Conservation (phyloP, 2,113 vertebrate genomes). For the Pseudorectes ferrugineus region DNA sequence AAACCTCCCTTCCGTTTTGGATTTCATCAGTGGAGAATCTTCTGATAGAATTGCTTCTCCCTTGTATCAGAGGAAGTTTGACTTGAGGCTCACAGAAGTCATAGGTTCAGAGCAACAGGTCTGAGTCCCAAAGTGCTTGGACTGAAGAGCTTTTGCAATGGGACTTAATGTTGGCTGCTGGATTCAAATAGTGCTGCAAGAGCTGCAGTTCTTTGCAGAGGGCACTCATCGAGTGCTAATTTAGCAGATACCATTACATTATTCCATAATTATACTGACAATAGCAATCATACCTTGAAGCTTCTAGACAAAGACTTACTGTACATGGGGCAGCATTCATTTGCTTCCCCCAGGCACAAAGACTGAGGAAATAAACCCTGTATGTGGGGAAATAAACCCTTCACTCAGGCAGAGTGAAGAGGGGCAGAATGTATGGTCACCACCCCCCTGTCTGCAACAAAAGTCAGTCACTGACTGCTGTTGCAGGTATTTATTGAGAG, state of each 20-base stretch:
- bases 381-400: not conserved
- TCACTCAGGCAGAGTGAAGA: not conserved
- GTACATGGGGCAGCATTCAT: not conserved
- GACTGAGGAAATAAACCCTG: not conserved
- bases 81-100: not conserved
- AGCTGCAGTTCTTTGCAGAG: not conserved
- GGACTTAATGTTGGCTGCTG: not conserved
- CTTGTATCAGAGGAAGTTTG: not conserved
- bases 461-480: not conserved
- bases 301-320: not conserved
- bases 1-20: not conserved
- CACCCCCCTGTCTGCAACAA: not conserved
- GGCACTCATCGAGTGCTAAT: not conserved
- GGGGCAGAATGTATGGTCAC: not conserved
- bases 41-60: not conserved
- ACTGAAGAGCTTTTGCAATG: not conserved
- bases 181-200: not conserved
- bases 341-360: not conserved
- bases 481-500: not conserved
- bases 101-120: not conserved
- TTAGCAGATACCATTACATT: not conserved
- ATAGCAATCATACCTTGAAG: not conserved
- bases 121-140: not conserved
- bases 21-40: not conserved
- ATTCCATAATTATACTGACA: conserved; percentile 24